Evolutionary conservation across 2,797 vertebrate genomes (phyloP).

Genomic region (Alfaro cultratus): DNA sequence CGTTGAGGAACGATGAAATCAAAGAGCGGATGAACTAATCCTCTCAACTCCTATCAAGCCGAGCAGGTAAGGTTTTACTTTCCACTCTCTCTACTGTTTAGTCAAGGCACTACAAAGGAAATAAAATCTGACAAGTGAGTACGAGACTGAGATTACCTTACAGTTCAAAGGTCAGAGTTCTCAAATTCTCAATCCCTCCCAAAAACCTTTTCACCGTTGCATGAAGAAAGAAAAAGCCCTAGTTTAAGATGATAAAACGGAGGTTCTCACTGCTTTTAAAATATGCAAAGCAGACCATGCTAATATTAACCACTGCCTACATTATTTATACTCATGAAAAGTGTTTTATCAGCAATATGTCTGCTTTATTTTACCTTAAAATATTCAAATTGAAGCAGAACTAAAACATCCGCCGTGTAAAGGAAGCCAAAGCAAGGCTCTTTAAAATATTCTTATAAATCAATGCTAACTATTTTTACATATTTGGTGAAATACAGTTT

Average conservation of each 20-base stretch:
- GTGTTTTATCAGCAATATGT: slow-evolving; percentile 76
- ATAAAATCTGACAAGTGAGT: slow-evolving; percentile 59
- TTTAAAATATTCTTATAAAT: slow-evolving; percentile 57
- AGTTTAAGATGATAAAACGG: slow-evolving; percentile 67
- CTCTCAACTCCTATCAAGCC: slow-evolving; percentile 46
- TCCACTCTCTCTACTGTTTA: slow-evolving; percentile 32
- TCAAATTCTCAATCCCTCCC: slow-evolving; percentile 63
- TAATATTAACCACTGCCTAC: slow-evolving; percentile 75
- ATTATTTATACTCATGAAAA: slow-evolving; percentile 78
- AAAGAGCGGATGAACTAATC: slow-evolving; percentile 46
- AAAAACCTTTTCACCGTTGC: slow-evolving; percentile 71
- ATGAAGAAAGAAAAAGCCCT: slow-evolving; percentile 59
- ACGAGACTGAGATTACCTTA: slow-evolving; percentile 64
- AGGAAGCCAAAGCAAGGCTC: slow-evolving; percentile 22
- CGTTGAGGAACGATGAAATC: slow-evolving; percentile 41
- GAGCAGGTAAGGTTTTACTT: slow-evolving; percentile 45
- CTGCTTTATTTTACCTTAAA: slow-evolving; percentile 68
- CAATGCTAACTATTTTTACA: slow-evolving; percentile 35
- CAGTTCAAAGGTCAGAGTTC: slow-evolving; percentile 73
- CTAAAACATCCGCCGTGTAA: slow-evolving; percentile 51
- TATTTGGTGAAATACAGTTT: slow-evolving; percentile 50
- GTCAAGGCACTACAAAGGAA: slow-evolving; percentile 44
- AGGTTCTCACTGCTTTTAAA: slow-evolving; percentile 74
- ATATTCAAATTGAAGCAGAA: slow-evolving; percentile 68
- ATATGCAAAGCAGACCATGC: slow-evolving; percentile 82